Evolutionary conservation across 2,888 invertebrate genomes (phyloP).

Genomic region (Orchesellides sinensis): DNA sequence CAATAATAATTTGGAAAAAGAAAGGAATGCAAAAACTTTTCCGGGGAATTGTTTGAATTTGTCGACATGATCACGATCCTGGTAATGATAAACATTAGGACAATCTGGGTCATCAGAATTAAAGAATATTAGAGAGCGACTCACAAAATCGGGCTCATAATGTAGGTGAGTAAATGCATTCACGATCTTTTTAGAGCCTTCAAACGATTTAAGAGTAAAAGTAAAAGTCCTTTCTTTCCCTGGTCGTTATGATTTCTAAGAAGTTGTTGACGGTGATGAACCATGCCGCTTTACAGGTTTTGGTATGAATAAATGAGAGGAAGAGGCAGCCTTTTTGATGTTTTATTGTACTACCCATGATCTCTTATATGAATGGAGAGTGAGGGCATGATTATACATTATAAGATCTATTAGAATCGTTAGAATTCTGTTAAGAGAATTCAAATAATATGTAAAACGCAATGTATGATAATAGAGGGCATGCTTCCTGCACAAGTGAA

Average conservation of each 20-base stretch:
- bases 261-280: neutral
- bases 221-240: neutral
- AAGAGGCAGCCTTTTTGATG: neutral
- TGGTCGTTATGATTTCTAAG: neutral
- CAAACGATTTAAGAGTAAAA: too few species aligned
- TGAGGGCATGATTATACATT: too few species aligned
- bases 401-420: too few species aligned
- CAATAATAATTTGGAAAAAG: slow-evolving; percentile 42
- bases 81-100: neutral
- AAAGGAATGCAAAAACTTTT: slow-evolving; percentile 38
- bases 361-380: too few species aligned
- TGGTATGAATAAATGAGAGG: neutral
- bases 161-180: too few species aligned
- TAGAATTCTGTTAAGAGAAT: too few species aligned
- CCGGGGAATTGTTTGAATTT: slow-evolving; percentile 30
- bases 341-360: too few species aligned
- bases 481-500: too few species aligned
- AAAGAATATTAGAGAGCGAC: neutral
- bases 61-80: neutral
- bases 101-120: slow-evolving; percentile 1
- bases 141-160: too few species aligned
- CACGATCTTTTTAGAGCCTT: too few species aligned
- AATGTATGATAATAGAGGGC: too few species aligned
- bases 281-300: neutral
- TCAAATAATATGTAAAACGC: too few species aligned